Percentiles rank a stretch among this genome's conserved stretches.
phyloP scores from a whole-genome alignment of 30 jellyfish, hydroid and myxozoan genomes.

The Aurelia sp. region DNA sequence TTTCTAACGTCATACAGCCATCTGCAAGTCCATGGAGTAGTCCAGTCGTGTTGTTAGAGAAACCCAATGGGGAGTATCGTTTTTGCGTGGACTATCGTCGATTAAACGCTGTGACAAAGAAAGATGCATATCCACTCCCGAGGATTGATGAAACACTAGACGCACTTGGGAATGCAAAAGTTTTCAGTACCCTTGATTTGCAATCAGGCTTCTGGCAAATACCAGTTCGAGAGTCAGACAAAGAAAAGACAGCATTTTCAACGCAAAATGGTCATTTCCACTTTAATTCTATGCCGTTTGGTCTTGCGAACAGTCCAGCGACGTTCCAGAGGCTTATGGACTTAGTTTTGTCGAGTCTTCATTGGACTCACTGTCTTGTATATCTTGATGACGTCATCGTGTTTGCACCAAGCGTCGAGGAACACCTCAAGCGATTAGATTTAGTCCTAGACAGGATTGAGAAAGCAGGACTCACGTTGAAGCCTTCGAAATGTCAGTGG shows the following conservation, averaged over 20 bases:
- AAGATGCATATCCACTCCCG: slow-evolving; percentile 73
- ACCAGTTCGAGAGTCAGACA: slow-evolving; percentile 29
- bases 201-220: slow-evolving; percentile 72
- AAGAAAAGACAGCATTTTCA: slow-evolving; percentile 22
- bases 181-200: slow-evolving; percentile 46
- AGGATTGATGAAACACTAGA: slow-evolving; percentile 70
- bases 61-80: slow-evolving; percentile 49
- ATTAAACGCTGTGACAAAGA: slow-evolving; percentile 63
- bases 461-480: slow-evolving; percentile 54
- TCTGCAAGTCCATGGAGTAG: slow-evolving; percentile 69
- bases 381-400: slow-evolving; percentile 37
- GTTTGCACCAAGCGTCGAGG: slow-evolving; percentile 13
- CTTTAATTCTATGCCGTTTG: not conserved
- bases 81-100: slow-evolving; percentile 12
- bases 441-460: slow-evolving; percentile 40
- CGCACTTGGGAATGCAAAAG: slow-evolving; percentile 42
- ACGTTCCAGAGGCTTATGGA: slow-evolving; percentile 68
- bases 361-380: slow-evolving; percentile 52
- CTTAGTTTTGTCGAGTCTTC: slow-evolving; percentile 33
- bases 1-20: slow-evolving; percentile 54
- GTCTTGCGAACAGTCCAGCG: slow-evolving; percentile 49
- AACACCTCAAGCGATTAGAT: slow-evolving; percentile 35
- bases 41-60: slow-evolving; percentile 64
- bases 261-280: too few species aligned
- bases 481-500: slow-evolving; percentile 61